phyloP scores from a whole-genome alignment of 1,140 invertebrate genomes.

The Latrodectus geometricus region DNA sequence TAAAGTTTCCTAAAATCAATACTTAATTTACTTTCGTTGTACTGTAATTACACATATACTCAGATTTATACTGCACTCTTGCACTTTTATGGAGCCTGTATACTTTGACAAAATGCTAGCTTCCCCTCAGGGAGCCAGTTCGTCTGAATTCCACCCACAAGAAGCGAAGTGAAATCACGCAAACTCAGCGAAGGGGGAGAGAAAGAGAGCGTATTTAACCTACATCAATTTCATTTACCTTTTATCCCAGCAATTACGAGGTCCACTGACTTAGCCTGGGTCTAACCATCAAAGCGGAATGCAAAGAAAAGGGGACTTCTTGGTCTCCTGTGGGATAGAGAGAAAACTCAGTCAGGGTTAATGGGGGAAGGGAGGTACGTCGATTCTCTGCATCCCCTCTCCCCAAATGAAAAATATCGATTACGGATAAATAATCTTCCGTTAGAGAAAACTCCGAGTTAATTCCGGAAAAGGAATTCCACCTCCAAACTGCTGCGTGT shows the following conservation, averaged over 20 bases:
- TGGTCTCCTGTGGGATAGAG: no score
- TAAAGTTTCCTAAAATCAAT: no score
- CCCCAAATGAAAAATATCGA: slow-evolving; percentile 54
- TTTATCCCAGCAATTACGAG: slow-evolving; percentile 47
- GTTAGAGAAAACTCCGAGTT: slow-evolving; percentile 37
- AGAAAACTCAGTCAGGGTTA: no score
- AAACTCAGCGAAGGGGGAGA: slow-evolving; percentile 19
- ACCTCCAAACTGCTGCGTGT: no score
- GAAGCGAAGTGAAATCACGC: slow-evolving; percentile 19
- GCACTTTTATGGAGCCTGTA: no score
- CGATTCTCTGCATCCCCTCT: slow-evolving; percentile 25
- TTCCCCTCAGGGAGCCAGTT: no score
- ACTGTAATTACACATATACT: no score
- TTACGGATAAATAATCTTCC: slow-evolving; percentile 55
- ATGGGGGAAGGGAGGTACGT: neutral
- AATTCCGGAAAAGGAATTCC: no score
- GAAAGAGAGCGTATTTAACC: slow-evolving; percentile 27
- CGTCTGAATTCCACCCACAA: no score
- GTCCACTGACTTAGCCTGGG: slow-evolving; percentile 31
- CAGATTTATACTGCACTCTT: no score
- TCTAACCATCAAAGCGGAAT: slow-evolving; percentile 7
- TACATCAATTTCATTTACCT: slow-evolving; percentile 54
- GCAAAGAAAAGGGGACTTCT: slow-evolving; percentile 12
- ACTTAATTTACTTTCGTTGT: no score
- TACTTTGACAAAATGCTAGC: no score